Base-by-base conservation (phyloP, 2,113 vertebrate genomes). In the Motacilla tschutschensis region DNA sequence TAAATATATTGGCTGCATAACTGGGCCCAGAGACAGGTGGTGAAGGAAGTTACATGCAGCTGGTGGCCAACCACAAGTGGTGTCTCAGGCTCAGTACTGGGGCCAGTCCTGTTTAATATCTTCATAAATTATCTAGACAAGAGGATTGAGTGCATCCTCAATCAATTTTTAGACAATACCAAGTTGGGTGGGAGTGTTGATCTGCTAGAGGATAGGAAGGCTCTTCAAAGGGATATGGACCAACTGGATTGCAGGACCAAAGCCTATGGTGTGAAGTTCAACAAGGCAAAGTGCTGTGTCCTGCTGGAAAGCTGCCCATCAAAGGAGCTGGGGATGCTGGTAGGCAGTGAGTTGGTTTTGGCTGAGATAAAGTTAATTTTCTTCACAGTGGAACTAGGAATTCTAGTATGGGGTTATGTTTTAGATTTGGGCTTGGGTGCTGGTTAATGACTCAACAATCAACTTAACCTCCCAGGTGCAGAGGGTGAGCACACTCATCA, bases 181-280 rank as follows among this genome's bases (percentile, higher is more conserved):
- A 16, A 11, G 9, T 2, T 46, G 38, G 6, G 14, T 24, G 38
- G 24, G 17, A 79, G 5, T 0, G 0, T 7, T 59, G 38, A 12
- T 51, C n/a, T 58, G 18, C 20, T 29, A 3, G 38, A 33, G 44
- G 8, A 17, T 12, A 24, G 43, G 19, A 50, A 65, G 19, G 10
- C 4, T 43, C 43, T 36, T n/a, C 31, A 64, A 48, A 71, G 43
- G 36, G 18, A 44, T 58, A 9, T 38, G n/a, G 43, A 36, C 15
- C 14, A 31, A 13, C 25, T 71, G 22, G 66, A 33, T 25, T 28
- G 10, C 28, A 44, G 18, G 22, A 17, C 18, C 12, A 22, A 57
- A 63, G 8, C 4, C 36, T 33, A 1, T 20, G 8, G 7, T 33
- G 20, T 33, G 24, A 44, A 7, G 12, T 57, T 38, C n/a, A 71